A percentile compares a stretch with the other conserved stretches of the same genome.
Conservation (phyloP, 2,888 invertebrate species). For the Macroteleia sp. region DNA sequence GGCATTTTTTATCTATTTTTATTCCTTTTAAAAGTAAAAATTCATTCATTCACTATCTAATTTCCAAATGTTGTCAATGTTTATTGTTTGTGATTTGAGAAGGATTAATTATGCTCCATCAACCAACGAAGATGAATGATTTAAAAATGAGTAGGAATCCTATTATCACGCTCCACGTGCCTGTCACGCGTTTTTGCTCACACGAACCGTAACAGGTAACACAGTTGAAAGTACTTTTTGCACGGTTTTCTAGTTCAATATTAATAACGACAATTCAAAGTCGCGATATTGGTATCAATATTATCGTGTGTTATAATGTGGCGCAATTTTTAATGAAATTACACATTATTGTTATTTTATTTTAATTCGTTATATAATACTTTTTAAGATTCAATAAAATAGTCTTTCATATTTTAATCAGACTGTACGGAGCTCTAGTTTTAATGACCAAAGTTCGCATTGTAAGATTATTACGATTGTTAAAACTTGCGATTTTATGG, state of each 20-base stretch:
- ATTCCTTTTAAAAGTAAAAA: background rate
- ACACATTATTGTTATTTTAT: too few species aligned
- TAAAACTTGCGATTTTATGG: too few species aligned
- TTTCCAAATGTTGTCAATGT: background rate
- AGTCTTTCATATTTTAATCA: too few species aligned
- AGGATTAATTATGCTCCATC: conserved; percentile 51
- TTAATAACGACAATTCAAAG: conserved; percentile 4
- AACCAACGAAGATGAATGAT: conserved; percentile 42
- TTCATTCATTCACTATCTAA: background rate
- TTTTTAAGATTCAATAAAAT: too few species aligned
- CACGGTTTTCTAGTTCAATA: conserved; percentile 20
- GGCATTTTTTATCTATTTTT: too few species aligned
- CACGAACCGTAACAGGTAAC: conserved; percentile 46
- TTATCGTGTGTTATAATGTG: conserved; percentile 51
- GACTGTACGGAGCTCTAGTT: too few species aligned
- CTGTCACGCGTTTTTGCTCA: conserved; percentile 53
- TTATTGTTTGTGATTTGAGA: conserved; percentile 42
- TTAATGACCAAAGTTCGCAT: too few species aligned
- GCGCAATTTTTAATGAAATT: too few species aligned
- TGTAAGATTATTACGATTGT: too few species aligned
- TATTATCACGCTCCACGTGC: conserved; percentile 55
- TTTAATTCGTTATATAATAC: too few species aligned
- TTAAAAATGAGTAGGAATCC: conserved; percentile 42
- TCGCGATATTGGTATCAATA: conserved; percentile 11
- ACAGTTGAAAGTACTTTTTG: conserved; percentile 44